Conservation (phyloP, 1,140 invertebrate species). For the Zaprionus lachaisei region DNA sequence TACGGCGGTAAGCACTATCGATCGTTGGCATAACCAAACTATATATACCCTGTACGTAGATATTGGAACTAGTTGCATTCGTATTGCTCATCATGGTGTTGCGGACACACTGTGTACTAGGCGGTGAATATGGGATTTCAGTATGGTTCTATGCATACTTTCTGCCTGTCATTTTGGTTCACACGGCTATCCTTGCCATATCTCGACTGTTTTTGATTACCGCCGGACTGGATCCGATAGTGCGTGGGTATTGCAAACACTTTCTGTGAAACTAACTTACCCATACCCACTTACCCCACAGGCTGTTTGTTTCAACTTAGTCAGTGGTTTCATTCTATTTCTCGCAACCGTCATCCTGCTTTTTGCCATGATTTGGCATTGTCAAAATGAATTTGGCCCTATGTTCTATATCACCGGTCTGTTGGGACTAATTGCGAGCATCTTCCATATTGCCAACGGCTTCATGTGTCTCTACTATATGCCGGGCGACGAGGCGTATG, state of each 20-base stretch:
- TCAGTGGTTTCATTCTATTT: slow-evolving; percentile 45
- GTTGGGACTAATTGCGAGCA: slow-evolving; percentile 47
- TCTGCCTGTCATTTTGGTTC: slow-evolving; percentile 42
- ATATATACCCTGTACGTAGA: slow-evolving; percentile 32
- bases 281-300: slow-evolving; percentile 13
- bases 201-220: slow-evolving; percentile 47
- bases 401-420: slow-evolving; percentile 36
- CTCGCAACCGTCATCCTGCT: slow-evolving; percentile 30
- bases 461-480: slow-evolving; percentile 56
- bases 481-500: slow-evolving; percentile 56
- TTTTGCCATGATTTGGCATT: slow-evolving; percentile 46
- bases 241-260: slow-evolving; percentile 38
- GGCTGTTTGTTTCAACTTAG: slow-evolving; percentile 58
- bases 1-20: slow-evolving; percentile 53
- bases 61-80: slow-evolving; percentile 44
- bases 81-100: slow-evolving; percentile 26
- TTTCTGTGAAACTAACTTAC: not conserved
- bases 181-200: slow-evolving; percentile 27
- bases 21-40: not conserved
- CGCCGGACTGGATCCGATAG: slow-evolving; percentile 68
- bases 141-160: slow-evolving; percentile 40
- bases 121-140: slow-evolving; percentile 54
- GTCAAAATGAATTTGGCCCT: slow-evolving; percentile 41
- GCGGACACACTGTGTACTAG: slow-evolving; percentile 47
- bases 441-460: slow-evolving; percentile 58